A percentile compares a stretch with the other conserved stretches of the same genome.
Conservation (phyloP, 2,888 invertebrate species). For the Bhutanitis thaidina region DNA sequence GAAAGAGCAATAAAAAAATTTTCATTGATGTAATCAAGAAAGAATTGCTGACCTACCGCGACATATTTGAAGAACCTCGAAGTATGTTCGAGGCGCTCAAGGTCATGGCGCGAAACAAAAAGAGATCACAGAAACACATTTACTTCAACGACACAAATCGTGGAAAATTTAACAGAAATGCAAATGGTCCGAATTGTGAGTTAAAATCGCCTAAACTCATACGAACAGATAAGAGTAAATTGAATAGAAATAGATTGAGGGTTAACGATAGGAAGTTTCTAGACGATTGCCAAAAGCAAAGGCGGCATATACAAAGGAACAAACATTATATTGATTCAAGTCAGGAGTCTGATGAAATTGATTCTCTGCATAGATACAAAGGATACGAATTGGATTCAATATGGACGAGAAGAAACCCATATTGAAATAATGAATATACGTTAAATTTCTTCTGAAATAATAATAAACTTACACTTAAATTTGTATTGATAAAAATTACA, state of each 20-base stretch:
- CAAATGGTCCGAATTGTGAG: conserved; percentile 3
- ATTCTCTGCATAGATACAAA: neutral
- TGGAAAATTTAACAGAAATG: neutral
- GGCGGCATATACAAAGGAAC: neutral
- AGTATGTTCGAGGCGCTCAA: conserved; percentile 13
- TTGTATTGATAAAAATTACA: too few relatives aligned
- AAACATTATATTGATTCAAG: neutral
- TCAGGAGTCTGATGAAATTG: neutral
- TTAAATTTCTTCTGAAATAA: too few relatives aligned
- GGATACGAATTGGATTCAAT: too few relatives aligned
- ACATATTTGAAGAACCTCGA: neutral
- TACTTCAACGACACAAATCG: neutral
- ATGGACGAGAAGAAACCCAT: too few relatives aligned
- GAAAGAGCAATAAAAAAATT: conserved; percentile 3
- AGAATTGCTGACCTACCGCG: neutral
- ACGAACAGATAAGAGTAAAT: neutral
- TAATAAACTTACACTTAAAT: too few relatives aligned
- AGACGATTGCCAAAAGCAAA: neutral
- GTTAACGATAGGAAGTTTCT: neutral
- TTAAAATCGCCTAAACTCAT: neutral
- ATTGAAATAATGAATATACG: too few relatives aligned
- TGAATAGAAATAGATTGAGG: neutral
- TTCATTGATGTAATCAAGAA: conserved; percentile 9
- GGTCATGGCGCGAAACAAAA: neutral
- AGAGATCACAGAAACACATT: neutral